These are phyloP conservation scores for Caenorhabditis sp. DNA, from an alignment of 2,888 invertebrate species.

Conservation along the genomic window DNA sequence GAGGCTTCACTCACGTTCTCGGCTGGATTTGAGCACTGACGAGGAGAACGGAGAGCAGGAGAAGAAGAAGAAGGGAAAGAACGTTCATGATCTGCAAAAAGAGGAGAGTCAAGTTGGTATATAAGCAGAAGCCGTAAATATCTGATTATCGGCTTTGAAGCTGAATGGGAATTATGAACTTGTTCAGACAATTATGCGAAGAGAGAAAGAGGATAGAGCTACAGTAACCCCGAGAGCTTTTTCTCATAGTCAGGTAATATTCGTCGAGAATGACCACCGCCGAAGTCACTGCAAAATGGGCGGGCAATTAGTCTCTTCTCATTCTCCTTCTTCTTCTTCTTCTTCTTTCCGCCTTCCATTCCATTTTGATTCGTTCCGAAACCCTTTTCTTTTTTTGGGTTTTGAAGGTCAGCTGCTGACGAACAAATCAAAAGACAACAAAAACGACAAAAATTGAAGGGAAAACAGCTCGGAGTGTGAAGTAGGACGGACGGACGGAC, in stretches of 20 bases:
- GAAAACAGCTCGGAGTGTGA: not conserved
- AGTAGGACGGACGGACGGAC: not conserved
- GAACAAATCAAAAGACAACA: not conserved
- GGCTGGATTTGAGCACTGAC: conserved; percentile 6
- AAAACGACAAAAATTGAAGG: not conserved
- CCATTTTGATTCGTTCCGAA: conserved; percentile 28
- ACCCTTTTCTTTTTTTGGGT: conserved; percentile 1
- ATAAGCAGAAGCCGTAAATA: not conserved
- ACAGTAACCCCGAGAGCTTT: not conserved
- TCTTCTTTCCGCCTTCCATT: too few species aligned
- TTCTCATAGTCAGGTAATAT: too few species aligned
- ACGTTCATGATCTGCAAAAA: not conserved
- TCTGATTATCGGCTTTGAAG: conserved; percentile 10
- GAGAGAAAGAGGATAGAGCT: not conserved
- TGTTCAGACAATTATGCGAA: not conserved
- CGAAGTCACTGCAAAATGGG: conserved; percentile 2
- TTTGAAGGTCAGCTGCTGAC: conserved; percentile 18
- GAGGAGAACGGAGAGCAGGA: not conserved
- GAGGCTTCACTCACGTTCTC: conserved; percentile 7
- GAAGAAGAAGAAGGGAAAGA: not conserved
- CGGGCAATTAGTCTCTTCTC: conserved; percentile 2
- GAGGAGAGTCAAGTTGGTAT: not conserved
- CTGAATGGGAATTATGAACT: not conserved
- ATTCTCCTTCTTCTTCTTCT: not conserved
- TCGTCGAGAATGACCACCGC: conserved; percentile 3